Evolutionary conservation across 1,140 invertebrate genomes (phyloP), one percentile per base, ranked within the genome.

Genomic region (Drosophila ananassae): DNA sequence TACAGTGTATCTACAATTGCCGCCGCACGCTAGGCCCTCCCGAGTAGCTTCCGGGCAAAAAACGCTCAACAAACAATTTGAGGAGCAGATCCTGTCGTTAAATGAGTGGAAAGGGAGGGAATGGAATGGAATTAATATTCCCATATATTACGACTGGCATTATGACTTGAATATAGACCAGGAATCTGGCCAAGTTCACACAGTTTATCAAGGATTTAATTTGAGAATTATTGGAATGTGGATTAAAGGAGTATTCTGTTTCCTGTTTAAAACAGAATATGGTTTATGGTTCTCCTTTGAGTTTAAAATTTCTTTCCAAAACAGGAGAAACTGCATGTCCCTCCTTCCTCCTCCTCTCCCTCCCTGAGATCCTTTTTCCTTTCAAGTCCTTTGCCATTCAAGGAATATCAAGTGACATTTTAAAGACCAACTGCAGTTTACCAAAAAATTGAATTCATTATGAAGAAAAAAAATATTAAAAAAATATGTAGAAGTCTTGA

Each of bases 381-480:
- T 63, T 28, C 28, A 22, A 30, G 34, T 12, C 25, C 44, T 32
- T 60, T 41, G 41, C 34, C 22, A 30, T 67, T 51, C 13, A 21
- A 51, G 46, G 50, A 71, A 68, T 68, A 13, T 39, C 51, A 68
- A 68, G 30, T 72, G 34, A 21, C 71, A 59, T 47, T 44, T 21
- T 32, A 1, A 12, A 17, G 5, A 5, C 12, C 13, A 52, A 59
- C 58, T 72, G 39, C 56, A 71, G 67, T 73, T 73, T 62, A 55
- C 56, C 34, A 44, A 73, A 73, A 73, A 73, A 73, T 73, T 74
- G 72, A 75, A 75, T 75, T 75, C 60, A 75, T 75, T 75, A 75
- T 75, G 53, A 72, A 54, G 50, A 37, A 66, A 75, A 75, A 66
- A 75, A 17, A 17, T 17, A 0, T 17, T 17, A 32, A 66, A 64